These are phyloP conservation scores for Apogon talboti DNA, from an alignment of 2,797 vertebrate genomes.

Conservation along the genomic window DNA sequence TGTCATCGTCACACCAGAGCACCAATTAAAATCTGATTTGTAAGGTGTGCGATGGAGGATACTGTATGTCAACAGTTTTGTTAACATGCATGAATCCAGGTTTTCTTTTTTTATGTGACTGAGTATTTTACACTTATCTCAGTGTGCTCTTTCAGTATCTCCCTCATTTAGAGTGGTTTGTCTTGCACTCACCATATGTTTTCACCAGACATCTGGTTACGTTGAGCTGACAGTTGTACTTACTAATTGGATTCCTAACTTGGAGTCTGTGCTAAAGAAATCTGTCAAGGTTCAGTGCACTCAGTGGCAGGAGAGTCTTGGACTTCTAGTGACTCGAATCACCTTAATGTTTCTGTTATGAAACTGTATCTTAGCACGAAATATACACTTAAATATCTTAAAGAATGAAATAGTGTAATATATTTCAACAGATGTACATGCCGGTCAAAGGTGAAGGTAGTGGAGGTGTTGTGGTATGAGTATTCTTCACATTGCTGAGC, in stretches of 20 bases:
- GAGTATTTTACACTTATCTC: conserved; percentile 27
- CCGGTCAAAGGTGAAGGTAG: conserved; percentile 24
- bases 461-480: conserved; percentile 7
- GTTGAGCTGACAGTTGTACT: conserved; percentile 22
- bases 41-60: conserved; percentile 43
- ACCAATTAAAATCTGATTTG: background rate
- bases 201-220: conserved; percentile 26
- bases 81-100: conserved; percentile 57
- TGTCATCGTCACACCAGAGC: conserved; percentile 36
- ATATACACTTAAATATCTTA: background rate
- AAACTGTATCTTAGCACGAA: background rate
- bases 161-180: background rate
- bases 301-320: background rate
- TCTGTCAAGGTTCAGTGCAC: conserved; percentile 18
- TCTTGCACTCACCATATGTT: conserved; percentile 27
- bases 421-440: conserved; percentile 10
- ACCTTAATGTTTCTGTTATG: too few relatives aligned
- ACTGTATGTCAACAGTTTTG: conserved; percentile 21
- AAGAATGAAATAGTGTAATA: background rate
- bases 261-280: background rate
- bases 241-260: conserved; percentile 26
- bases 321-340: too few relatives aligned
- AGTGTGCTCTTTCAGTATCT: conserved; percentile 8
- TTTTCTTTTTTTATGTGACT: conserved; percentile 13
- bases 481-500: conserved; percentile 15